phyloP scores from a whole-genome alignment of 92 coral and sea anemone species.

The Actinostola sp. region DNA sequence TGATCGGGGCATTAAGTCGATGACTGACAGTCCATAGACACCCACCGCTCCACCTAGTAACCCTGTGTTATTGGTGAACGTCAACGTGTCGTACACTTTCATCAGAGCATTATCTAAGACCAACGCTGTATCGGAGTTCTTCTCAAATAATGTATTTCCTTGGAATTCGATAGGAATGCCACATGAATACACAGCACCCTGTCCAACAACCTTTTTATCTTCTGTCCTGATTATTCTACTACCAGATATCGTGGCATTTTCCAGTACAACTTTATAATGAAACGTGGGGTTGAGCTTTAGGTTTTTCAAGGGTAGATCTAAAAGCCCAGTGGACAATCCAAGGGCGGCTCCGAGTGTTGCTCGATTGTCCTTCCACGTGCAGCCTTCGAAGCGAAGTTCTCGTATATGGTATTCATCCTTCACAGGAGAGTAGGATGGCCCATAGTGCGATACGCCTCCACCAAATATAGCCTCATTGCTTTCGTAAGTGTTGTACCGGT shows the following conservation, averaged over 20 bases:
- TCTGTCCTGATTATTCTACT: constrained; percentile 46
- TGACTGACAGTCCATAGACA: constrained; percentile 47
- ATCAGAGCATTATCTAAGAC: constrained; percentile 51
- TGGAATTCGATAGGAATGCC: constrained; percentile 46
- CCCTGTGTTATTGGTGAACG: constrained; percentile 42
- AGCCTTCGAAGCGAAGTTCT: constrained; percentile 21
- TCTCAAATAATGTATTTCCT: constrained; percentile 20
- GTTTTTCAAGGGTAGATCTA: constrained; percentile 50
- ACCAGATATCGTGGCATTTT: constrained; percentile 22
- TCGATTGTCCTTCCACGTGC: constrained; percentile 45
- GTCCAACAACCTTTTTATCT: constrained; percentile 63
- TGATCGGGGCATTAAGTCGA: constrained; percentile 36
- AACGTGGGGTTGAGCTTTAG: constrained; percentile 23
- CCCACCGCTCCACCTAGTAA: constrained; percentile 63
- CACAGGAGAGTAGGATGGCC: constrained; percentile 39
- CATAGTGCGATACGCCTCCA: constrained; percentile 83
- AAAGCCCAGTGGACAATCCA: constrained; percentile 45
- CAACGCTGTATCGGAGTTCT: constrained; percentile 57
- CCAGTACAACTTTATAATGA: constrained; percentile 42
- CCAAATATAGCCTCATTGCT: constrained; percentile 71
- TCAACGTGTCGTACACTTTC: constrained; percentile 24
- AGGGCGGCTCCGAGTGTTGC: constrained; percentile 78
- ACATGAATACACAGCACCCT: constrained; percentile 61
- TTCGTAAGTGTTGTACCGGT: constrained; percentile 42
- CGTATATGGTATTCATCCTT: constrained; percentile 11